These are phyloP conservation scores for Halcyon senegalensis DNA, from an alignment of 2,113 vertebrate species.

Conservation along the genomic window DNA sequence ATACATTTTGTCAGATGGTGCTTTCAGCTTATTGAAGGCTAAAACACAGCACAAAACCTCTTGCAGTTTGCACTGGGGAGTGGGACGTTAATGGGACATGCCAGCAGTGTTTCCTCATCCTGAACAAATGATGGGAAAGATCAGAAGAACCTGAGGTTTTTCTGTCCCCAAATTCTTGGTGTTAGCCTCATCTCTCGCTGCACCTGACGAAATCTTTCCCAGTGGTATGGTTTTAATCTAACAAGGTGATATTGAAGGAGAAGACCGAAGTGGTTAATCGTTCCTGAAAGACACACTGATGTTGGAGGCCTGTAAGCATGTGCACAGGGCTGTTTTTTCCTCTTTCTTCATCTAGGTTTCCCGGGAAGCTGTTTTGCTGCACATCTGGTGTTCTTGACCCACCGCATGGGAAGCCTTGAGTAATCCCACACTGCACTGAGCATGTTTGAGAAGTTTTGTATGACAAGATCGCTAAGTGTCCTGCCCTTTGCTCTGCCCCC, in stretches of 20 bases:
- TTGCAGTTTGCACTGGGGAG: neutral
- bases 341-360: neutral
- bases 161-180: neutral
- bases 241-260: neutral
- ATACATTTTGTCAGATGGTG: neutral
- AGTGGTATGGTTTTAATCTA: neutral
- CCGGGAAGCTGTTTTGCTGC: neutral
- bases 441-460: conserved; percentile 61
- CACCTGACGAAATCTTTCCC: neutral
- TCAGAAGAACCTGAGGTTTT: fast-evolving
- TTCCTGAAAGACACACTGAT: neutral
- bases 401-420: conserved; percentile 29
- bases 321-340: neutral
- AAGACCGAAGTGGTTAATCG: neutral
- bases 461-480: conserved; percentile 43
- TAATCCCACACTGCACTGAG: conserved; percentile 52
- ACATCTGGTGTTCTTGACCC: neutral
- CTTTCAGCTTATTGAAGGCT: neutral
- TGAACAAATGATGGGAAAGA: neutral
- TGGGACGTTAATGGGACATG: neutral
- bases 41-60: neutral
- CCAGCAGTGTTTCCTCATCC: neutral
- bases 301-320: neutral
- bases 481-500: conserved; percentile 70
- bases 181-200: neutral